A percentile compares a stretch with the other conserved stretches of the same genome.
These are phyloP conservation scores for Carabus problematicus DNA, from an alignment of 2,888 invertebrate species.

Conservation along the genomic window DNA sequence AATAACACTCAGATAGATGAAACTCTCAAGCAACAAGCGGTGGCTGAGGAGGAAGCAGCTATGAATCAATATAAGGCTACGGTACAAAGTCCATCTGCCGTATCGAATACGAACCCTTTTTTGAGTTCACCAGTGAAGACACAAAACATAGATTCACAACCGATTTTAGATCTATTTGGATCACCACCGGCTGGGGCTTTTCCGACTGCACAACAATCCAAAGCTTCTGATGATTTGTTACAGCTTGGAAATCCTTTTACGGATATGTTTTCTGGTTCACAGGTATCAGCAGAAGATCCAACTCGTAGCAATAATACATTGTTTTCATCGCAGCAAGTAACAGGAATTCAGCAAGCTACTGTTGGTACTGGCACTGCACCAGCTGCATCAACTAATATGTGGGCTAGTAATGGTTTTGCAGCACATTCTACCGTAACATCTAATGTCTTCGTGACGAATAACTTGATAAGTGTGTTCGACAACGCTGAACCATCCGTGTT, in stretches of 20 bases:
- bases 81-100: conserved; percentile 76
- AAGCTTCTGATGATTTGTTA: conserved; percentile 88
- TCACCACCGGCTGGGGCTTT: conserved; percentile 62
- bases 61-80: conserved; percentile 95
- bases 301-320: no score
- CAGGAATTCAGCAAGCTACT: conserved; percentile 4
- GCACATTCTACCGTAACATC: conserved; percentile 44
- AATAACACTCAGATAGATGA: conserved; percentile 84
- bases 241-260: conserved; percentile 92
- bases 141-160: conserved; percentile 54
- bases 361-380: conserved; percentile 33
- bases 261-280: conserved; percentile 64
- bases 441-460: conserved; percentile 52
- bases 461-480: conserved; percentile 62
- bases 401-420: conserved; percentile 54
- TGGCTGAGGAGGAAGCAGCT: conserved; percentile 96
- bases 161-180: conserved; percentile 85
- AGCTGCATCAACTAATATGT: conserved; percentile 50
- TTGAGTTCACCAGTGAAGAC: conserved; percentile 68
- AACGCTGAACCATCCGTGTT: conserved; percentile 62
- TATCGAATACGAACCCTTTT: conserved; percentile 83
- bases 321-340: no score
- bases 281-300: no score
- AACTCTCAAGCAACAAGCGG: conserved; percentile 81
- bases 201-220: conserved; percentile 55